Evolutionary conservation across 2,888 invertebrate genomes (phyloP).

Genomic region (Nysson spinosus): DNA sequence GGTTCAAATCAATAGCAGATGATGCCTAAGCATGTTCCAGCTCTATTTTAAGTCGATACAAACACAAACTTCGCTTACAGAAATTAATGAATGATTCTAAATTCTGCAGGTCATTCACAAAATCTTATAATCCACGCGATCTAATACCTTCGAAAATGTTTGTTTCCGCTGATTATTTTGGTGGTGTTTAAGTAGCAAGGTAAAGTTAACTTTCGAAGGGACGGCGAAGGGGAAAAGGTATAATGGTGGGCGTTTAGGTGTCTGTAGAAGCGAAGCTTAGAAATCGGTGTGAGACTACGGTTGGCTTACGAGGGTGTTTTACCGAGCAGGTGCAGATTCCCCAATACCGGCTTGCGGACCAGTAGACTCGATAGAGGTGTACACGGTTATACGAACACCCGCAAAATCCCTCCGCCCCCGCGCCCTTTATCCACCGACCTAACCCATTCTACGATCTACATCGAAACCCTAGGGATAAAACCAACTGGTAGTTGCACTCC

Average conservation of each 20-base stretch:
- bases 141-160: no score
- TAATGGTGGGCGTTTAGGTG: neutral
- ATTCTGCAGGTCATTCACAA: no score
- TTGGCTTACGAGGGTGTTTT: slow-evolving; percentile 69
- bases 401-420: neutral
- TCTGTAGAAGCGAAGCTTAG: slow-evolving; percentile 8
- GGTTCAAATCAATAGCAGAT: no score
- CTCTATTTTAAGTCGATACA: no score
- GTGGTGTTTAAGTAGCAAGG: no score
- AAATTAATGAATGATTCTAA: no score
- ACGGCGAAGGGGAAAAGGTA: neutral
- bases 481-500: slow-evolving; percentile 48
- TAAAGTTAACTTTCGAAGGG: no score
- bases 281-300: slow-evolving; percentile 45
- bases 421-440: slow-evolving; percentile 17
- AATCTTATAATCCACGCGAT: no score
- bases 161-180: no score
- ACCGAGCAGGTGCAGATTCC: slow-evolving; percentile 64
- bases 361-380: slow-evolving; percentile 7
- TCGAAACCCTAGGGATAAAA: slow-evolving; percentile 71
- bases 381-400: slow-evolving; percentile 12
- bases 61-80: no score
- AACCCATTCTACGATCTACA: slow-evolving; percentile 27
- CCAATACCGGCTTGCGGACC: slow-evolving; percentile 22
- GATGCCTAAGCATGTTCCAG: no score